Evolutionary conservation across 2,113 vertebrate species (phyloP).

Genomic region (Bufo gargarizans): DNA sequence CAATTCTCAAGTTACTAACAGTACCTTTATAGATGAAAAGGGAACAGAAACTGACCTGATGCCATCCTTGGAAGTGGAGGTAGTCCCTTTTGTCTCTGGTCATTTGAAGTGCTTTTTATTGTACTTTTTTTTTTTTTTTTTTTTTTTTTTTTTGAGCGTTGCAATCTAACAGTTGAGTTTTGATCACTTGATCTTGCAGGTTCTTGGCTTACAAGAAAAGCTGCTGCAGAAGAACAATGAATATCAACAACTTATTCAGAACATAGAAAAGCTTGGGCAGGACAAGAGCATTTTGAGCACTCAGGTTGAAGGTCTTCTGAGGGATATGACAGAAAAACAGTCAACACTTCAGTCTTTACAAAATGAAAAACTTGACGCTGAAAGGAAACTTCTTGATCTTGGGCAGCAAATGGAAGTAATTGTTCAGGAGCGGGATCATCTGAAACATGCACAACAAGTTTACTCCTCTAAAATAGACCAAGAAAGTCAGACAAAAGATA

Average conservation of each 20-base stretch:
- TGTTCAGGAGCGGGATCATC: slow-evolving; percentile 44
- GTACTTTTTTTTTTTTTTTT: too few species aligned
- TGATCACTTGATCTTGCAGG: not conserved
- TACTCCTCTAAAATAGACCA: slow-evolving; percentile 31
- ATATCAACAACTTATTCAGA: slow-evolving; percentile 31
- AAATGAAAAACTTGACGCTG: slow-evolving; percentile 45
- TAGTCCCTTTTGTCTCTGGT: not conserved
- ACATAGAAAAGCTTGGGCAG: slow-evolving; percentile 45
- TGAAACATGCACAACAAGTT: not conserved
- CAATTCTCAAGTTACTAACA: not conserved
- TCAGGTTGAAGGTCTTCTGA: slow-evolving; percentile 50
- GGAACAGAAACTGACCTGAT: not conserved
- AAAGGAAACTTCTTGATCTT: not conserved
- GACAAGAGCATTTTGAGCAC: slow-evolving; percentile 3
- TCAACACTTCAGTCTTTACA: slow-evolving; percentile 42
- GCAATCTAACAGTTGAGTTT: too few species aligned
- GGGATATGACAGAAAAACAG: slow-evolving; percentile 34
- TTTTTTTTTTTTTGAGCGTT: too few species aligned
- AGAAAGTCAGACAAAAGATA: slow-evolving; percentile 47
- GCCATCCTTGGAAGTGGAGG: slow-evolving; percentile 8
- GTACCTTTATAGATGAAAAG: not conserved
- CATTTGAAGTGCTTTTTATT: not conserved
- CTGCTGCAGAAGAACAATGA: not conserved
- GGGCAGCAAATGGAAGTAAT: slow-evolving; percentile 13
- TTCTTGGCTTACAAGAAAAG: slow-evolving; percentile 1